Conservation (phyloP, 2,797 vertebrate genomes). For the Taeniopygia guttata region DNA sequence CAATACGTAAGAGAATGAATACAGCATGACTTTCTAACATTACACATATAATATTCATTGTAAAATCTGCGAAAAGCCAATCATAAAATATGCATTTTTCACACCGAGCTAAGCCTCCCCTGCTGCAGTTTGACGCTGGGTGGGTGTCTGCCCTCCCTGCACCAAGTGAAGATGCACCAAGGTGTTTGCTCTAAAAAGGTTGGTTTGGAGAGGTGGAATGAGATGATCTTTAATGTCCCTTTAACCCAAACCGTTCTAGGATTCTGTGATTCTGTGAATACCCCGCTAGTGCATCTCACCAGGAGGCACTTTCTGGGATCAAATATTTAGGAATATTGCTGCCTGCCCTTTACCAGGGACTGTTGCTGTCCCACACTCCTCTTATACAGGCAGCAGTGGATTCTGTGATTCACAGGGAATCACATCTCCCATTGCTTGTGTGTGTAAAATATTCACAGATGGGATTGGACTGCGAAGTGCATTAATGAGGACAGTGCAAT, state of each 20-base stretch:
- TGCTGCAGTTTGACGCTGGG: background rate
- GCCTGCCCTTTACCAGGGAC: background rate
- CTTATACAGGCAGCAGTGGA: fast-evolving
- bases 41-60: too few relatives aligned
- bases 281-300: fast-evolving
- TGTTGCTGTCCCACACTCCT: fast-evolving
- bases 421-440: fast-evolving
- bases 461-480: background rate
- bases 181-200: fast-evolving
- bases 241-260: background rate
- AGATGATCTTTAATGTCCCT: background rate
- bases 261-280: background rate
- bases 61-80: too few relatives aligned
- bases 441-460: fast-evolving
- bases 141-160: background rate
- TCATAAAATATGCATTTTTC: too few relatives aligned
- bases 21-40: too few relatives aligned
- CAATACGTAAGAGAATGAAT: too few relatives aligned
- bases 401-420: background rate
- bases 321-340: background rate
- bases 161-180: too few relatives aligned
- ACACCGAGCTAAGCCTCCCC: too few relatives aligned
- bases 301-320: background rate
- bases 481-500: background rate
- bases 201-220: background rate